Evolutionary conservation across 53 echinoderm and acorn worm genomes (phyloP), one percentile per base, ranked within the genome.

Genomic region (Holothuria scabra): DNA sequence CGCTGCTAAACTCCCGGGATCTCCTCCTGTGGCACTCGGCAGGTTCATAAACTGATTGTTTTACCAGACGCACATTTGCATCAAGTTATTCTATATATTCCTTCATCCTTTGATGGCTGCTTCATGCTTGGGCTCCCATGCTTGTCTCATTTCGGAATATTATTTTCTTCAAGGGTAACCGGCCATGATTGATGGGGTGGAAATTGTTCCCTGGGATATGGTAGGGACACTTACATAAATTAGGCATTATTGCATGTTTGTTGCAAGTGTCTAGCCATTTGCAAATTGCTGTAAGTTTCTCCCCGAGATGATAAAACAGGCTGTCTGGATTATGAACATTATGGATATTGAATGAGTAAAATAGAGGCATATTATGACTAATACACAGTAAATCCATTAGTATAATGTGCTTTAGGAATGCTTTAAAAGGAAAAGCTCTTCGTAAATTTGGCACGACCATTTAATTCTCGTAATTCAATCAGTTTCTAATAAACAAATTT

Each of bases 131-230:
- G 41, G 82, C 82, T 33, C 38, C 28, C 34, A 60, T 28, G 82
- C 44, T 61, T 25, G n/a, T 34, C 63, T 41, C 82, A 63, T 56
- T 26, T 61, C 65, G 13, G 63, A 81, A 64, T 62, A 81, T 64
- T 62, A 48, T 64, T 61, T 64, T 64, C 46, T 33, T 61, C 82
- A 81, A 62, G 82, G 62, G 62, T 81, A 81, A 64, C 82, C 16
- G 65, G 82, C 62, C 82, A 64, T 81, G 82, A 61, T 81, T 62
- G 82, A 81, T 81, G 28, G 29, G 82, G 65, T 41, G 41, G 48
- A 81, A 81, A 37, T 41, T 61, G 62, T 64, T 81, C 82, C 62
- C 82, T 81, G 82, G 82, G 82, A 78, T 78, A 29, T 28, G 26
- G 30, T 26, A 32, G 52, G 78, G 59, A 58, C 78, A 78, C 52